A percentile compares a stretch with the other conserved stretches of the same genome.
Conservation (phyloP, 2,797 vertebrate genomes). For the Intellagama lesueurii region DNA sequence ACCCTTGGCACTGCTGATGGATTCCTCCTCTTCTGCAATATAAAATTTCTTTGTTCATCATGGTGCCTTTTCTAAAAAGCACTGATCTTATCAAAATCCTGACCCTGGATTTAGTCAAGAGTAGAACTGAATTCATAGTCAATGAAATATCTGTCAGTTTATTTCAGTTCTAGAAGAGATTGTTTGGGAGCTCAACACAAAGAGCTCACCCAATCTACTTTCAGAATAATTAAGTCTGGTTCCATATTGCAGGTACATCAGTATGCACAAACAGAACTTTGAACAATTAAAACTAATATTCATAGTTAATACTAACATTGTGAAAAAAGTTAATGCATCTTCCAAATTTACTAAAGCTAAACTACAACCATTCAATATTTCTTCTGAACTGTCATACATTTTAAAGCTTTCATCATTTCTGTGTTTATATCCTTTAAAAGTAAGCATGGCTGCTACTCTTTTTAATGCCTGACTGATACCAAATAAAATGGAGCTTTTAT, state of each 20-base stretch:
- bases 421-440: not conserved
- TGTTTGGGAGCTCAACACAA: not conserved
- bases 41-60: constrained; percentile 10
- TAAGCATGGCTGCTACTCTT: not conserved
- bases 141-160: constrained; percentile 21
- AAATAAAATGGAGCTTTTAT: constrained; percentile 6
- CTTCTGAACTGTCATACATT: not conserved
- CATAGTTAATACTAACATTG: not conserved
- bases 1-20: not conserved
- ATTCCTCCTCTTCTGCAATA: constrained; percentile 5
- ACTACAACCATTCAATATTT: not conserved
- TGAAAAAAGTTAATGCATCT: not conserved
- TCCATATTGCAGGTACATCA: not conserved
- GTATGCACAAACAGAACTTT: not conserved
- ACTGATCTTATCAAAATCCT: constrained; percentile 17
- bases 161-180: not conserved
- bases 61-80: not conserved
- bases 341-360: not conserved
- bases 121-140: constrained; percentile 16
- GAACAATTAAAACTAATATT: no score
- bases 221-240: not conserved
- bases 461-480: not conserved
- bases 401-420: not conserved
- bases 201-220: not conserved
- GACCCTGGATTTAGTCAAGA: constrained; percentile 9